Evolutionary conservation across 2,113 vertebrate genomes (phyloP).

Genomic region (Pontoporia blainvillei): DNA sequence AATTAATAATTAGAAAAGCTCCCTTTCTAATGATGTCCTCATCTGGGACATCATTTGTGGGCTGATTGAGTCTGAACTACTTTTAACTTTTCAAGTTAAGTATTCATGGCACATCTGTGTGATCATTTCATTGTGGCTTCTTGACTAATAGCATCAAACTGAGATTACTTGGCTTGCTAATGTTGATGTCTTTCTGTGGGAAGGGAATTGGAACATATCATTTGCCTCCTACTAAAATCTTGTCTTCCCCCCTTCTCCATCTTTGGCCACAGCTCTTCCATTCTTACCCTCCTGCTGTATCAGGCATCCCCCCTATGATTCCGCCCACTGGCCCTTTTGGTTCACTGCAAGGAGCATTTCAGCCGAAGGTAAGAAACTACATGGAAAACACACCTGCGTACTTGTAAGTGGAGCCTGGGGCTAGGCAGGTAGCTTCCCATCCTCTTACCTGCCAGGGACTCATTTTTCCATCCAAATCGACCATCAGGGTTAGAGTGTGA

Average conservation of each 20-base stretch:
- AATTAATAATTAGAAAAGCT: constrained; percentile 71
- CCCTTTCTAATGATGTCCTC: constrained; percentile 58
- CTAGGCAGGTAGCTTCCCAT: neutral
- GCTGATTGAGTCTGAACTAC: constrained; percentile 81
- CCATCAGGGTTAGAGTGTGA: neutral
- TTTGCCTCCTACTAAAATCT: constrained; percentile 53
- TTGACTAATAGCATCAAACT: constrained; percentile 74
- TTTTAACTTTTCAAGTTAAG: constrained; percentile 81
- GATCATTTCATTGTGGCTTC: constrained; percentile 76
- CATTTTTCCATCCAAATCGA: neutral
- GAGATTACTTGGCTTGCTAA: constrained; percentile 63
- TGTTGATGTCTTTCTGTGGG: constrained; percentile 67
- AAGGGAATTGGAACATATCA: constrained; percentile 16
- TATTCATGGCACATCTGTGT: constrained; percentile 77
- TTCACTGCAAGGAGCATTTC: constrained; percentile 98
- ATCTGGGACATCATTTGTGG: constrained; percentile 74
- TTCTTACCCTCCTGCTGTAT: constrained; percentile 95
- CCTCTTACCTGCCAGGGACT: neutral
- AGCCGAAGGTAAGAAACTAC: constrained; percentile 91
- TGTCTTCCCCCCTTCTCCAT: constrained; percentile 36
- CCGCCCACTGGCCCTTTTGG: constrained; percentile 96
- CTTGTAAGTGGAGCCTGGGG: neutral
- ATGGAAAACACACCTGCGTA: neutral
- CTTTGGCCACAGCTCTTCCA: constrained; percentile 92
- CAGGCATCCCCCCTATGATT: constrained; percentile 96